Conservation (phyloP, 2,113 vertebrate genomes). For the Periophthalmodon schlosseri region DNA sequence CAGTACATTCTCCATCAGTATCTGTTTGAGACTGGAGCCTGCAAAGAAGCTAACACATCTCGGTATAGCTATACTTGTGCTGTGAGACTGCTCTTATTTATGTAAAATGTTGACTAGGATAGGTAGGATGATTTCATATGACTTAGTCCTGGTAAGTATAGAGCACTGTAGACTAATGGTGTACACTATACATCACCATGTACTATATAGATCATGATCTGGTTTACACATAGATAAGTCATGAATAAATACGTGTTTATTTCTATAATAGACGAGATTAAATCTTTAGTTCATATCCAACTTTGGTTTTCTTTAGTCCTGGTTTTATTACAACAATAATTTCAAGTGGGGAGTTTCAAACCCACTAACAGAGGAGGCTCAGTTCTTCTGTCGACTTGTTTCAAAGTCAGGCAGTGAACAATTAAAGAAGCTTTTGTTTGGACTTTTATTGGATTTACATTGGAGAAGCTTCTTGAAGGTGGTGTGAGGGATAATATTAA, state of each 20-base stretch:
- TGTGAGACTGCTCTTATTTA: background rate
- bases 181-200: no score
- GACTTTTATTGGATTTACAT: constrained; percentile 10
- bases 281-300: no score
- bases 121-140: no score
- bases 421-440: constrained; percentile 8
- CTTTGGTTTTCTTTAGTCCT: background rate
- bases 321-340: background rate
- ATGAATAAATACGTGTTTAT: no score
- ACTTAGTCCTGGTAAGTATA: no score
- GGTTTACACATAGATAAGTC: no score
- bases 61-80: constrained; percentile 3
- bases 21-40: constrained; percentile 15
- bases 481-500: background rate
- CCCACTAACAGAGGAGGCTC: background rate
- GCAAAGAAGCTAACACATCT: constrained; percentile 33
- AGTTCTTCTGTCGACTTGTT: constrained; percentile 14
- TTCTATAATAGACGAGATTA: no score
- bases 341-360: background rate
- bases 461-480: constrained; percentile 1
- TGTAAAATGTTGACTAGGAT: background rate
- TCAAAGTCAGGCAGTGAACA: constrained; percentile 31
- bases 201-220: no score
- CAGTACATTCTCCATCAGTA: constrained; percentile 42
- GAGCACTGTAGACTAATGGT: no score